phyloP scores from a whole-genome alignment of 2,888 invertebrate genomes.

The Protophormia terraenovae region DNA sequence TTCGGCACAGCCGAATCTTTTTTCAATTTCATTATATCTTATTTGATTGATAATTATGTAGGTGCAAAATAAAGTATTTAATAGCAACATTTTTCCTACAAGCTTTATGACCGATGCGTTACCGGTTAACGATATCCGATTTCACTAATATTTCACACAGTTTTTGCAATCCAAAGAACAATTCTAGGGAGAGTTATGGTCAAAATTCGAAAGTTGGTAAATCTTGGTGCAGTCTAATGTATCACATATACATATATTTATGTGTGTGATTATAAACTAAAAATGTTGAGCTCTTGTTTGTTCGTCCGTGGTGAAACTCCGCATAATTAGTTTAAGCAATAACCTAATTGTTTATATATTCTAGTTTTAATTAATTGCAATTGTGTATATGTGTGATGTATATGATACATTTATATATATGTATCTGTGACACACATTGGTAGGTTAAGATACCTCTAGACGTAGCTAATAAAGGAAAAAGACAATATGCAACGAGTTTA shows the following conservation, averaged over 20 bases:
- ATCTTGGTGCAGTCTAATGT: background rate
- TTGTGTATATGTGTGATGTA: constrained; percentile 11
- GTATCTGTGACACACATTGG: constrained; percentile 8
- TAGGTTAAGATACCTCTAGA: constrained; percentile 4
- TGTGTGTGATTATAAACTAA: background rate
- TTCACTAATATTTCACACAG: too few species aligned
- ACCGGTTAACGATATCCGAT: too few species aligned
- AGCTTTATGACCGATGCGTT: too few species aligned
- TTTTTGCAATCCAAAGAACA: too few species aligned
- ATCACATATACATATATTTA: background rate
- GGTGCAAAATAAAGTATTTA: too few species aligned
- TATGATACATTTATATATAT: background rate
- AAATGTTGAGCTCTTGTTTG: constrained; percentile 40
- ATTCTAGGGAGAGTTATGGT: too few species aligned
- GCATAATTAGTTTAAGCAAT: constrained; percentile 77
- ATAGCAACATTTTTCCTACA: too few species aligned
- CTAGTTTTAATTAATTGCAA: constrained; percentile 53
- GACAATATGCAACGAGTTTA: background rate
- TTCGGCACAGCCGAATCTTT: too few species aligned
- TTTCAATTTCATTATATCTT: too few species aligned
- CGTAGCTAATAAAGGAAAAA: background rate
- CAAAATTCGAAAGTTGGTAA: too few species aligned
- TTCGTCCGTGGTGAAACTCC: constrained; percentile 70
- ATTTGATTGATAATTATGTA: too few species aligned
- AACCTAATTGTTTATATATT: constrained; percentile 66